phyloP scores from a whole-genome alignment of 1,140 invertebrate species.

The Euura saliciscinereae region DNA sequence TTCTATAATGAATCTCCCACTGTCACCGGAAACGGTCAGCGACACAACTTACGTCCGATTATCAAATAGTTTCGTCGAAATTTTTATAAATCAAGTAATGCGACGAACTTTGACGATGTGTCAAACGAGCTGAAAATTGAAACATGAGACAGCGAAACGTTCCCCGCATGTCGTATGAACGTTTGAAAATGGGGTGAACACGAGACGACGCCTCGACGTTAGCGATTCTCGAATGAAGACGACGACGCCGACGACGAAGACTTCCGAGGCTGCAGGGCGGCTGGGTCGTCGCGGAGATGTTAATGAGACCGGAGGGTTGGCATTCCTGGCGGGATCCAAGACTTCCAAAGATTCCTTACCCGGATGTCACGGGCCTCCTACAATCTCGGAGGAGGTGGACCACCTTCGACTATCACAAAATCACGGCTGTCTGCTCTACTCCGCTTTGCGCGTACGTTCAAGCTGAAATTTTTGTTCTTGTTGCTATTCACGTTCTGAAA shows the following conservation, averaged over 20 bases:
- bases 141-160: neutral
- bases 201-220: neutral
- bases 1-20: neutral
- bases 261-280: neutral
- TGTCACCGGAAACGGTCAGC: neutral
- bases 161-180: neutral
- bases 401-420: neutral
- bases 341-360: slow-evolving; percentile 57
- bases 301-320: slow-evolving; percentile 61
- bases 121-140: neutral
- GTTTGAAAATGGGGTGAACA: neutral
- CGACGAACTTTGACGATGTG: no score
- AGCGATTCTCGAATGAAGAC: slow-evolving; percentile 5
- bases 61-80: neutral
- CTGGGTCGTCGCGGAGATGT: slow-evolving; percentile 48
- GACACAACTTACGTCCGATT: neutral
- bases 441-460: neutral
- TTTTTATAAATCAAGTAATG: no score
- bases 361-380: neutral
- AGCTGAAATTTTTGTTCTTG: neutral
- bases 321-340: slow-evolving; percentile 58
- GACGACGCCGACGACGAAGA: neutral
- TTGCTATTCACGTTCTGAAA: no score
- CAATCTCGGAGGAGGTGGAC: neutral
- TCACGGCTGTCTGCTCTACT: neutral